Conservation (phyloP, 23 tunicate genomes). For the Styela plicata region DNA sequence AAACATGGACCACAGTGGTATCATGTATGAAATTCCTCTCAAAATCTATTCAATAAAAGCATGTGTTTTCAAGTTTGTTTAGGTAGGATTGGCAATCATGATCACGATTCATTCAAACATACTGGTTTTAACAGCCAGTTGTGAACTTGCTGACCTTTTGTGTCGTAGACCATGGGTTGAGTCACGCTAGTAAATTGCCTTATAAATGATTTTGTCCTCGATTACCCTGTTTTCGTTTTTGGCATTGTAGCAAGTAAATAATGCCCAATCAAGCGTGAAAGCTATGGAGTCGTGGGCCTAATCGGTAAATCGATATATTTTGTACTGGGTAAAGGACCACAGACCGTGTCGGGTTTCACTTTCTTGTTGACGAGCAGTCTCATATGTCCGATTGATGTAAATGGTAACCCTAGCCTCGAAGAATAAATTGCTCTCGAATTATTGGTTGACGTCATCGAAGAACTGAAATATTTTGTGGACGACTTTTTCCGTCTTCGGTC, state of each 20-base stretch:
- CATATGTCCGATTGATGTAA: neutral
- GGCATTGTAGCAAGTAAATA: neutral
- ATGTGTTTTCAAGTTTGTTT: too few relatives aligned
- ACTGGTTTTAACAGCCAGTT: too few relatives aligned
- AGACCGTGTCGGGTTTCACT: neutral
- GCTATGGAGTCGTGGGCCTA: too few relatives aligned
- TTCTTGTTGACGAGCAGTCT: neutral
- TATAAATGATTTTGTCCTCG: neutral
- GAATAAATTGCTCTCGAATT: too few relatives aligned
- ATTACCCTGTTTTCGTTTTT: neutral
- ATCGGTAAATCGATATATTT: neutral
- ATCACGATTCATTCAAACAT: too few relatives aligned
- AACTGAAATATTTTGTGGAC: too few relatives aligned
- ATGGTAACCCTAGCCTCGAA: neutral
- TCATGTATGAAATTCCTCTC: too few relatives aligned
- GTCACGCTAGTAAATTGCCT: neutral
- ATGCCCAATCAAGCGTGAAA: neutral
- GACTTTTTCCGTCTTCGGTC: too few relatives aligned
- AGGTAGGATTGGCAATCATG: too few relatives aligned
- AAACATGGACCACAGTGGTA: too few relatives aligned
- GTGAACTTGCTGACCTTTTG: neutral
- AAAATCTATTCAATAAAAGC: too few relatives aligned
- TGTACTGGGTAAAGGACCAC: neutral
- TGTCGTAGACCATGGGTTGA: neutral
- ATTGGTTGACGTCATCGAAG: too few relatives aligned